Evolutionary conservation across 2,113 vertebrate species (phyloP).

Genomic region (Passer domesticus): DNA sequence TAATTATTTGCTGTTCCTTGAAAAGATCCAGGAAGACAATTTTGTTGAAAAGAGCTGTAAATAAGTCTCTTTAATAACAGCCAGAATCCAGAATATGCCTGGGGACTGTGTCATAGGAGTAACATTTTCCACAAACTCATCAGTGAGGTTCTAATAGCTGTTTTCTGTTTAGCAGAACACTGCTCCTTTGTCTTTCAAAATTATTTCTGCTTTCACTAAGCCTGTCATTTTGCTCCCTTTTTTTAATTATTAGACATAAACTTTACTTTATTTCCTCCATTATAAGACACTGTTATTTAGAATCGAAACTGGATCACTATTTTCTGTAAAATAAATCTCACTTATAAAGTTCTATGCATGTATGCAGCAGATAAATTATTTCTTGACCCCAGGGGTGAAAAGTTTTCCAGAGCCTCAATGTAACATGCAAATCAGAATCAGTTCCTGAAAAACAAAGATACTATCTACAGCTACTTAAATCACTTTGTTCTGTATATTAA

Average conservation of each 20-base stretch:
- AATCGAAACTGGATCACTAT: not conserved
- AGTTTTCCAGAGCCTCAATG: not conserved
- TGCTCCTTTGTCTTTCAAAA: not conserved
- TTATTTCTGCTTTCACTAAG: not conserved
- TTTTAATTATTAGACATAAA: not conserved
- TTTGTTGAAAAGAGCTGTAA: not conserved
- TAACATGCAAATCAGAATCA: not conserved
- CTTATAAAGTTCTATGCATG: not conserved
- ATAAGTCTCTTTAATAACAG: not conserved
- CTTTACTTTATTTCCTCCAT: not conserved
- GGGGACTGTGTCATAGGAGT: not conserved
- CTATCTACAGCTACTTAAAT: not conserved
- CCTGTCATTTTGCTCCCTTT: not conserved
- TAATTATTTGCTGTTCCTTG: not conserved
- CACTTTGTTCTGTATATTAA: not conserved
- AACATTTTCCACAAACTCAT: constrained; percentile 11
- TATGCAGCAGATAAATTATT: not conserved
- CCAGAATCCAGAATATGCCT: not conserved
- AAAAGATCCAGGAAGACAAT: not conserved
- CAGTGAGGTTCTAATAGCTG: not conserved
- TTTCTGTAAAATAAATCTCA: not conserved
- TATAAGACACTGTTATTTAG: not conserved
- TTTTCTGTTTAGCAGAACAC: not conserved
- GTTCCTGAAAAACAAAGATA: not conserved
- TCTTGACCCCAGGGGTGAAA: not conserved